phyloP scores from a whole-genome alignment of 2,888 invertebrate species.

The Monochamus alternatus region DNA sequence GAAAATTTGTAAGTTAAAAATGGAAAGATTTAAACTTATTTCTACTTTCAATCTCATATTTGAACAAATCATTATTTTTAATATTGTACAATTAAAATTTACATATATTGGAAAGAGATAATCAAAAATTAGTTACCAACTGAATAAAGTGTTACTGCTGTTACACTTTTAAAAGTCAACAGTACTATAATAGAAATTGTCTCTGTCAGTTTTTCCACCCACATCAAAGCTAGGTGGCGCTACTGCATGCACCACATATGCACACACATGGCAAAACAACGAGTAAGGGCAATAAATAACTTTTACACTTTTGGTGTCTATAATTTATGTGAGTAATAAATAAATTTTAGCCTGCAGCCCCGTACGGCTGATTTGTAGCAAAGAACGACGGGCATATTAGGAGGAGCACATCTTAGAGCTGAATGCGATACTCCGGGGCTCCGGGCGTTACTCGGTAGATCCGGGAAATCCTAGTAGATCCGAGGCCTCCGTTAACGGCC shows the following conservation, averaged over 20 bases:
- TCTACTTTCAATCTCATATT: no score
- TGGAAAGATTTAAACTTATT: no score
- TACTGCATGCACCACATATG: background rate
- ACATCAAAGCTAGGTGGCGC: no score
- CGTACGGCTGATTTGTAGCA: conserved; percentile 44
- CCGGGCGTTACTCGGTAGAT: conserved; percentile 62
- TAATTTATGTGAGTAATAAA: conserved; percentile 38
- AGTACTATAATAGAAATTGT: no score
- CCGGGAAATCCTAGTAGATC: conserved; percentile 71
- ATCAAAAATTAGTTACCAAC: no score
- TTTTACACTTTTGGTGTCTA: conserved; percentile 34
- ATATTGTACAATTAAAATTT: no score
- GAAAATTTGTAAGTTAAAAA: no score
- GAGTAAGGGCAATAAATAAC: conserved; percentile 36
- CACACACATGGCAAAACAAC: conserved; percentile 23
- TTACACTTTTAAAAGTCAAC: no score
- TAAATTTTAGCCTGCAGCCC: conserved; percentile 37
- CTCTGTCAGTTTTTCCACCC: no score
- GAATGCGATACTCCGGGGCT: conserved; percentile 38
- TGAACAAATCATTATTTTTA: no score
- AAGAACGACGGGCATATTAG: conserved; percentile 41
- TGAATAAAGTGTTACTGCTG: no score
- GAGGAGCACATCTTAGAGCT: conserved; percentile 41
- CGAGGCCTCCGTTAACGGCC: conserved; percentile 69
- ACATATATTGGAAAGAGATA: no score